Percentiles rank a stretch among this genome's conserved stretches.
These are phyloP conservation scores for Malacoctenus gilli DNA, from an alignment of 2,797 vertebrate genomes.

Conservation along the genomic window DNA sequence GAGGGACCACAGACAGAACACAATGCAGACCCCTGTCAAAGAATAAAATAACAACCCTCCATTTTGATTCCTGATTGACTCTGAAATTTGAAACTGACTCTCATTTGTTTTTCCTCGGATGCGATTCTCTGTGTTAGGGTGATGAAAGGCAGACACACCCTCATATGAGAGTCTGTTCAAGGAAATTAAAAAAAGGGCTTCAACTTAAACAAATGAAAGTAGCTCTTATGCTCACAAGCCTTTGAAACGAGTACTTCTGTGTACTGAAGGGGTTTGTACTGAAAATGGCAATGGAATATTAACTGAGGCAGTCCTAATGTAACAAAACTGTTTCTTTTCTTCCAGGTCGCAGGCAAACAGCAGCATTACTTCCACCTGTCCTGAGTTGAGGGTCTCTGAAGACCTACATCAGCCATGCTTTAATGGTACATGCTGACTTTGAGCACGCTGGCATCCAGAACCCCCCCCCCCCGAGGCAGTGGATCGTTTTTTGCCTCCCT, in stretches of 20 bases:
- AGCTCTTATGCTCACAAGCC: background rate
- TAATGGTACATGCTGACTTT: constrained; percentile 4
- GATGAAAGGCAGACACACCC: constrained; percentile 29
- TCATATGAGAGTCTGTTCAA: constrained; percentile 2
- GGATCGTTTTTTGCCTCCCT: background rate
- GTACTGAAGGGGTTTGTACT: background rate
- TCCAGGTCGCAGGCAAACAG: constrained; percentile 1
- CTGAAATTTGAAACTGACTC: constrained; percentile 7
- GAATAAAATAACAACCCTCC: constrained; percentile 35
- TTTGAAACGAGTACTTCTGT: background rate
- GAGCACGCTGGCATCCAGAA: background rate
- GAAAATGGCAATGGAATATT: background rate
- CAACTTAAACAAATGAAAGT: background rate
- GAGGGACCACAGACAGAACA: constrained; percentile 21
- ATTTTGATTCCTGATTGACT: constrained; percentile 41
- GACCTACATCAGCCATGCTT: constrained; percentile 13
- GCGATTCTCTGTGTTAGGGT: background rate
- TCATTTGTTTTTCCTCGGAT: constrained; percentile 32
- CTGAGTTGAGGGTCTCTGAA: constrained; percentile 6
- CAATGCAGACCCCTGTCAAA: constrained; percentile 17
- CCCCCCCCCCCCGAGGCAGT: background rate
- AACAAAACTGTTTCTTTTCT: constrained; percentile 11
- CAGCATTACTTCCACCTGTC: constrained; percentile 2
- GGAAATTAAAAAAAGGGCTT: constrained; percentile 16
- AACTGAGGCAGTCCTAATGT: background rate